phyloP scores from a whole-genome alignment of 2,888 invertebrate genomes.

The Drosophila tripunctata region DNA sequence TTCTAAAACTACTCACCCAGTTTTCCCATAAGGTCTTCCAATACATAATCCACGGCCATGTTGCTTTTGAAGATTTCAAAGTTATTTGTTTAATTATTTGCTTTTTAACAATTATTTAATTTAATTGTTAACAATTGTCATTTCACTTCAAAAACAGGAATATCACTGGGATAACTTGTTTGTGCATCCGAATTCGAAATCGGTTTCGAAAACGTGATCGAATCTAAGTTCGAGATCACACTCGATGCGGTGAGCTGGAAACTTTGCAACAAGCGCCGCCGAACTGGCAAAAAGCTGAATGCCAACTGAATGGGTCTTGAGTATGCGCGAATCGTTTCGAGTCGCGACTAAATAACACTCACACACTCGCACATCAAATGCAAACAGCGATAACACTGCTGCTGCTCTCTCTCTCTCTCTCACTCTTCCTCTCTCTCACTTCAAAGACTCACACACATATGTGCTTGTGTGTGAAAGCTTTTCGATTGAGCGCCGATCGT shows the following conservation, averaged over 20 bases:
- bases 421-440: constrained; percentile 5
- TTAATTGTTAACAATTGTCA: constrained; percentile 26
- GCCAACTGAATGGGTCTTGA: constrained; percentile 56
- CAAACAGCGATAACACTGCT: constrained; percentile 55
- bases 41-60: constrained; percentile 88
- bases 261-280: constrained; percentile 55
- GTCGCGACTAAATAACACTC: constrained; percentile 33
- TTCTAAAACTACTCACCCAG: constrained; percentile 85
- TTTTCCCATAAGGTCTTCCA: constrained; percentile 88
- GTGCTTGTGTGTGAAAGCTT: constrained; percentile 26
- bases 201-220: not conserved
- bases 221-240: constrained; percentile 1
- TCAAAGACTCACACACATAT: not conserved
- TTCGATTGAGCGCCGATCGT: constrained; percentile 44
- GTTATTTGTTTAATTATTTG: not conserved
- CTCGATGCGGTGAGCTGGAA: constrained; percentile 21
- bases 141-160: constrained; percentile 9
- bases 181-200: not conserved
- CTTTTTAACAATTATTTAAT: not conserved
- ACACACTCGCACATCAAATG: constrained; percentile 22
- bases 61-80: not conserved
- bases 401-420: constrained; percentile 27
- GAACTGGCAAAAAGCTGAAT: constrained; percentile 70
- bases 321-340: constrained; percentile 51
- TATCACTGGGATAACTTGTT: constrained; percentile 6